Base-by-base conservation (phyloP, 2,113 vertebrate genomes). In the Eclectus roratus region DNA sequence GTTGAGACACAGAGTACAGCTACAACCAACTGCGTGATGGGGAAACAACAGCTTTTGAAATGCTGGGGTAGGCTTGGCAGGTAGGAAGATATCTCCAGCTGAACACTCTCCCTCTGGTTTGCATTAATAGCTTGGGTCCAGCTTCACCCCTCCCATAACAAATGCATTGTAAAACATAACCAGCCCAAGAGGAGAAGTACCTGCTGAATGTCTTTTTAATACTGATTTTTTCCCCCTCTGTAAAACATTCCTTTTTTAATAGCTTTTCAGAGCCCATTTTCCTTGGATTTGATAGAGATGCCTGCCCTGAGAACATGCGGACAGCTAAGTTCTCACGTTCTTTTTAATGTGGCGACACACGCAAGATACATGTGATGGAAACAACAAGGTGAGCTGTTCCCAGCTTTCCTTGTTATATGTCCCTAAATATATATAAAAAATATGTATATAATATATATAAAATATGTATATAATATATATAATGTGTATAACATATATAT, bases 41-140 rank as follows among this genome's bases (percentile, higher is more conserved):
- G 47, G 61, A 95, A 92, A 93, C 37, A 90, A 91, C n/a, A 90
- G 73, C 55, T 91, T 77, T 58, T 71, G 65, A 17, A 8, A 7
- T 17, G 28, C n/a, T 80, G 56, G 43, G 44, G 58, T 11, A 89
- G 70, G 41, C 46, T 86, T 81, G 53, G 60, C 64, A 93, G 49
- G 76, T 88, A 68, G 63, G 56, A 90, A 88, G 93, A 68, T 79
- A 90, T 73, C 90, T 94, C 79, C 33, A 89, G 69, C 21, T 77
- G 72, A 92, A 88, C 7, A 11, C 25, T 84, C 25, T 83, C 49
- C 65, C 61, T 89, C 80, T 64, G 69, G 39, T 88, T 94, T 73
- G 80, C 69, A 94, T 93, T 91, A 96, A 94, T 68, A 95, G 9
- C 41, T 82, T 46, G 65, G 66, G 35, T 89, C 70, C 39, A 43